phyloP scores from a whole-genome alignment of 2,888 invertebrate species.

The Candidula unifasciata region DNA sequence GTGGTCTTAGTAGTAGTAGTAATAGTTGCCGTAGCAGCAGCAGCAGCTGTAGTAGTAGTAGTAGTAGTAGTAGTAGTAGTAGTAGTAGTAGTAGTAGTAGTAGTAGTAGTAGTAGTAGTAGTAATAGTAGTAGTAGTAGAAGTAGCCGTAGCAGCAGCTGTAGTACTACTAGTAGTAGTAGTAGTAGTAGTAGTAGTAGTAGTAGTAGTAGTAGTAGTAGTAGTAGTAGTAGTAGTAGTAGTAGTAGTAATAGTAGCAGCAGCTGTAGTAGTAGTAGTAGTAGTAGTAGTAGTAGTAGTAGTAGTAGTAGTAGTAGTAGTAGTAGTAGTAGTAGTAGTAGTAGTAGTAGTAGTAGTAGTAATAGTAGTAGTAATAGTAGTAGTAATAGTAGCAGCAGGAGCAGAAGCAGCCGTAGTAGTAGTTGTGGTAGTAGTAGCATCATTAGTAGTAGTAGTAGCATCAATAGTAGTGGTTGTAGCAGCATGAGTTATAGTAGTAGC shows the following conservation, averaged over 20 bases:
- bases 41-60: not conserved
- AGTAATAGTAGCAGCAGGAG: conserved; percentile 5
- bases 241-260: too few species aligned
- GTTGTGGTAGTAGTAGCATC: not conserved
- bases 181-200: not conserved
- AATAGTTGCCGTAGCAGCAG: conserved; percentile 1
- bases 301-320: conserved; percentile 2
- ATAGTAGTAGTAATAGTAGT: conserved; percentile 35
- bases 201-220: not conserved
- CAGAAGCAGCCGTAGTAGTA: not conserved
- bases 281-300: not conserved
- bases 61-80: conserved; percentile 24
- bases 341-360: conserved; percentile 38
- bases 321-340: conserved; percentile 31
- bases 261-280: too few species aligned
- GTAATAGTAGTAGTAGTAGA: conserved; percentile 30
- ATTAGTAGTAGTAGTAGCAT: too few species aligned
- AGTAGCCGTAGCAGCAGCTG: not conserved
- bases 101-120: conserved; percentile 28
- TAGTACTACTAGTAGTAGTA: too few species aligned
- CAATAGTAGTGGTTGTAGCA: too few species aligned
- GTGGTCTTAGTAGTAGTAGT: too few species aligned
- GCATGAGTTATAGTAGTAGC: too few species aligned
- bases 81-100: conserved; percentile 30
- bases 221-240: not conserved